Evolutionary conservation across 2,888 invertebrate genomes (phyloP), one percentile per base, ranked within the genome.

Genomic region (Saturnia japonica): DNA sequence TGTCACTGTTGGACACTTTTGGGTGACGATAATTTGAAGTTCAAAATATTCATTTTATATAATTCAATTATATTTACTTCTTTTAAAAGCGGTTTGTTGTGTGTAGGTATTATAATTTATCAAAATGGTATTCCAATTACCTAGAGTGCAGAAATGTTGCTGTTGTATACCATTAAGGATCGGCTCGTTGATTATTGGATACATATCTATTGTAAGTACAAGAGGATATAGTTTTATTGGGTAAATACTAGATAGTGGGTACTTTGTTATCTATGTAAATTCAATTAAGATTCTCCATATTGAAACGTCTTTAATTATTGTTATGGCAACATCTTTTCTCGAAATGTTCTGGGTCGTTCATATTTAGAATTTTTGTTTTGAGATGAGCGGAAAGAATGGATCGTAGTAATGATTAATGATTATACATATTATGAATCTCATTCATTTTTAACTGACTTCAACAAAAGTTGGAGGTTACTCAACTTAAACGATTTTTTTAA

Each of bases 121-220:
- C n/a, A 64, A 73, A 71, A 86, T 86, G 83, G 77, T 66, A 51
- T 69, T 81, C 9, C 69, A 73, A 70, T 71, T 91, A 62, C 93
- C 93, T 2, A 83, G 87, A 57, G 74, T 88, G 7, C 76, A 77
- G 1, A 86, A 79, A 74, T 92, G 88, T 74, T 91, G 92, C 80
- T 91, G 80, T 77, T 92, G 92, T 76, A 77, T 91, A 22, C 82
- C 89, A 11, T 73, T 93, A 60, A 82, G 85, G 72, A 82, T 85
- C 62, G 93, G 90, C 22, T 85, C 88, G 0, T 78, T 93, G 54
- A 75, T 92, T 43, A 88, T 93, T 68, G 93, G 93, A 78, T 93
- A 93, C 82, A 45, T 88, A 62, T 89, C 91, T 42, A 79, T 91
- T 73, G 93, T 93, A 79, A 91, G 92, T 89, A 76, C 40, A 6